These are phyloP conservation scores for Stenoptilia bipunctidactyla DNA, from an alignment of 2,888 invertebrate genomes.

Conservation along the genomic window DNA sequence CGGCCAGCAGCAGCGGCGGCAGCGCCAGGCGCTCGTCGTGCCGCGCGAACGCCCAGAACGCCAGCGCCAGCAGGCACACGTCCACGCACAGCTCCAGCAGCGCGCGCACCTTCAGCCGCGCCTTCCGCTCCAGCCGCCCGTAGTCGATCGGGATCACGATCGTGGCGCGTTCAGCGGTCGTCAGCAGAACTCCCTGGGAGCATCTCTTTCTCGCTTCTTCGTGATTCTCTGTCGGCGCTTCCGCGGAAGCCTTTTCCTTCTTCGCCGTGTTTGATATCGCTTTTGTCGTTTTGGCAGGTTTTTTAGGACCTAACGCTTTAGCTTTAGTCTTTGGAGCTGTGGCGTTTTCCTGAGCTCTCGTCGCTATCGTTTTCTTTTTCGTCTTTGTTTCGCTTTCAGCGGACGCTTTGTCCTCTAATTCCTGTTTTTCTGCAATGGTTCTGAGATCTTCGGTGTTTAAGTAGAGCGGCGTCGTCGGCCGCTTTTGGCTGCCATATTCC, in stretches of 20 bases:
- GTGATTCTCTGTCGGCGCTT: constrained; percentile 19
- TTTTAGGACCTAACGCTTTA: constrained; percentile 10
- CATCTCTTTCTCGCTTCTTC: constrained; percentile 26
- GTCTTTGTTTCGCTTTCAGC: constrained; percentile 2
- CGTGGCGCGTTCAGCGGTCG: constrained; percentile 53
- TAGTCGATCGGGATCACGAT: constrained; percentile 62
- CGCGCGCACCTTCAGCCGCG: constrained; percentile 77
- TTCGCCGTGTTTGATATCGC: constrained; percentile 19
- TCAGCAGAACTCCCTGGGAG: constrained; percentile 41
- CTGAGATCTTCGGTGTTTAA: constrained; percentile 75
- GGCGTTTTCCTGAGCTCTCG: neutral
- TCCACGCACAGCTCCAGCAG: constrained; percentile 81
- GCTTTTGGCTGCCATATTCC: constrained; percentile 73
- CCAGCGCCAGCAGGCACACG: constrained; percentile 79
- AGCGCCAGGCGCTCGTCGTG: constrained; percentile 85
- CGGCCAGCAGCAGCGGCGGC: constrained; percentile 39
- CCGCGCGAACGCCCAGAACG: constrained; percentile 86
- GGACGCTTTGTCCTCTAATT: constrained; percentile 26
- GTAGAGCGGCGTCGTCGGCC: constrained; percentile 63
- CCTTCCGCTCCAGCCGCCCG: constrained; percentile 71
- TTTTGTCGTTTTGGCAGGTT: constrained; percentile 14
- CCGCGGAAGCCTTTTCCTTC: constrained; percentile 7
- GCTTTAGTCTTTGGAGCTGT: neutral
- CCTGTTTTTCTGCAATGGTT: constrained; percentile 67
- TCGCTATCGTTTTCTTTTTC: constrained; percentile 14